phyloP scores from a whole-genome alignment of 1,140 invertebrate species.

The Euglossa dilemma region DNA sequence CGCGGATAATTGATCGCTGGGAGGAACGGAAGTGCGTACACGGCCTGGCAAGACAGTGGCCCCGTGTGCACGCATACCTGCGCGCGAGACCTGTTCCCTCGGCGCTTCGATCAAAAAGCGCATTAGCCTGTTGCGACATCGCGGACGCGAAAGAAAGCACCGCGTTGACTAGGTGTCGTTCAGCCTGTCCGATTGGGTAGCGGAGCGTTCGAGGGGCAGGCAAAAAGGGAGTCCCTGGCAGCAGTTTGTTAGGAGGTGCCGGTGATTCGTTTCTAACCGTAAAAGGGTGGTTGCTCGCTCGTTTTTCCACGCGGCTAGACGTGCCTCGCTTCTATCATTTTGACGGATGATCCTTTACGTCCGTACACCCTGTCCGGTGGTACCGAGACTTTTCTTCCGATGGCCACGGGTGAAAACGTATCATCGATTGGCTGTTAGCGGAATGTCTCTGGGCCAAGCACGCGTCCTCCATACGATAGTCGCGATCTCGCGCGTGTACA shows the following conservation, averaged over 20 bases:
- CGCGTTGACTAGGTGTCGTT: background rate
- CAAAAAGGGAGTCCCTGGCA: background rate
- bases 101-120: background rate
- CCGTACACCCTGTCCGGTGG: too few species aligned
- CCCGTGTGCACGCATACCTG: background rate
- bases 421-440: too few species aligned
- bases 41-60: background rate
- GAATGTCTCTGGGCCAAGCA: background rate
- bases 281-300: background rate
- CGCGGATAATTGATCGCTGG: conserved; percentile 59
- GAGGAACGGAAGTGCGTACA: conserved; percentile 8
- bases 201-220: background rate
- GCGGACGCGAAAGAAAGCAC: background rate
- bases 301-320: background rate
- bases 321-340: background rate
- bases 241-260: background rate
- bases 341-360: background rate
- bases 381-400: too few species aligned
- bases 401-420: too few species aligned
- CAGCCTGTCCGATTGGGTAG: background rate
- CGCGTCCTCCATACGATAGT: background rate
- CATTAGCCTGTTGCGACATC: background rate
- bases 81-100: background rate
- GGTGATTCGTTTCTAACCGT: conserved; percentile 26
- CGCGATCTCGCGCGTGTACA: background rate